Conservation (phyloP, 2,113 vertebrate genomes). For the Corythaeola cristata region DNA sequence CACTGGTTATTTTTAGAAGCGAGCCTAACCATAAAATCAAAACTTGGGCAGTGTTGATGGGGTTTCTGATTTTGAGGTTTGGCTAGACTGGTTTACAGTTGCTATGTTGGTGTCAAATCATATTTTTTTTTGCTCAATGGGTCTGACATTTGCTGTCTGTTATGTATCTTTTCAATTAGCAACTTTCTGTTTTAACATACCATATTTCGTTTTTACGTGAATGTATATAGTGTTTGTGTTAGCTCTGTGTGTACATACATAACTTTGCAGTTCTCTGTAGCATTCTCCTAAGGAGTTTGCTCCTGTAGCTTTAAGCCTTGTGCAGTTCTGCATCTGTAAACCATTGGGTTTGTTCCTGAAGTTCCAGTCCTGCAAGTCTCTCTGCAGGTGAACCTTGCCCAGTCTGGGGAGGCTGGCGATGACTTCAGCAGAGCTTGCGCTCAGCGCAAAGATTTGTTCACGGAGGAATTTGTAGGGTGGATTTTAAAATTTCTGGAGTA, state of each 20-base stretch:
- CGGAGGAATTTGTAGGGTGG: background rate
- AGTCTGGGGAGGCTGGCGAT: background rate
- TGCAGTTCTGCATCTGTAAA: background rate
- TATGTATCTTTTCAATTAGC: background rate
- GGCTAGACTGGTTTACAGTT: background rate
- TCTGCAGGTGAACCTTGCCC: background rate
- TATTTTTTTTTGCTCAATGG: background rate
- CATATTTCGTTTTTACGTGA: accelerated
- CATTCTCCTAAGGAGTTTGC: background rate
- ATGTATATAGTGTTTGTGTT: accelerated
- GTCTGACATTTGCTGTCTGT: background rate
- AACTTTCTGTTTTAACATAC: background rate
- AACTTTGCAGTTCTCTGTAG: background rate
- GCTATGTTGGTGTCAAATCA: accelerated
- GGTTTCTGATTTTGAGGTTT: background rate
- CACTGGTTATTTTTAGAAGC: background rate
- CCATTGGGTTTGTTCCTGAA: background rate
- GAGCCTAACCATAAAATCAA: background rate
- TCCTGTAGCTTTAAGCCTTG: background rate
- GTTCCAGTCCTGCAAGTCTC: constrained; percentile 26
- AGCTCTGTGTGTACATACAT: background rate
- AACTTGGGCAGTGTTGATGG: background rate
- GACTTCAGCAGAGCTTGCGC: background rate
- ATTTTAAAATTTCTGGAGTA: background rate
- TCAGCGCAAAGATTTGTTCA: background rate